phyloP scores from a whole-genome alignment of 2,113 vertebrate species.

The Chaetodon trifascialis region DNA sequence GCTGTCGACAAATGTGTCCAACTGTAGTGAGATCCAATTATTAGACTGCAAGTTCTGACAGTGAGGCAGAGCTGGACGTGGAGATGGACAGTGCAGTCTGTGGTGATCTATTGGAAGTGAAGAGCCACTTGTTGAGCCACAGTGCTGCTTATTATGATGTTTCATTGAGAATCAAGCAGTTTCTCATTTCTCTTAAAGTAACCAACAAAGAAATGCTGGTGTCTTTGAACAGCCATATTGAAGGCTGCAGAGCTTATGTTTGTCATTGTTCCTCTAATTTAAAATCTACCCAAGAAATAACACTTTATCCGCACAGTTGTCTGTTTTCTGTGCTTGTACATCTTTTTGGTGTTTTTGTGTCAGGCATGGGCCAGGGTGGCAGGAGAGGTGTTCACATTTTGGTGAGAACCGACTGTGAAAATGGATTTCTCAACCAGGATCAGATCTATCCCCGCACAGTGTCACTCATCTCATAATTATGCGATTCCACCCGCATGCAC shows the following conservation, averaged over 20 bases:
- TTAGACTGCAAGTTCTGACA: background rate
- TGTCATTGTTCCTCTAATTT: background rate
- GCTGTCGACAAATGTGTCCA: slow-evolving; percentile 21
- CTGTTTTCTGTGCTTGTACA: too few relatives aligned
- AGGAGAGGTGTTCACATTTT: too few relatives aligned
- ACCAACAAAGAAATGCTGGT: background rate
- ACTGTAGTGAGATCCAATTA: slow-evolving; percentile 21
- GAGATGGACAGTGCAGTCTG: background rate
- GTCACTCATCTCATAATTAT: background rate
- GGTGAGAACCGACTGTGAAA: background rate
- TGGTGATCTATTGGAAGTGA: slow-evolving; percentile 8
- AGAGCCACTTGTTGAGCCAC: slow-evolving; percentile 37
- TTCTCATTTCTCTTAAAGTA: background rate
- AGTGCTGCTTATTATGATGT: background rate
- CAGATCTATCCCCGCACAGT: background rate
- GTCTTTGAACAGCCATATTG: background rate
- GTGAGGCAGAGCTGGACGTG: background rate
- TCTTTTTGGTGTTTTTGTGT: too few relatives aligned
- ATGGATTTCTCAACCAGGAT: background rate
- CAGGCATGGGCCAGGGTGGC: too few relatives aligned
- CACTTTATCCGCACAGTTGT: background rate
- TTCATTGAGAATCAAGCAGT: background rate
- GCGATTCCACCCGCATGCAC: background rate
- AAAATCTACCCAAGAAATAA: background rate
- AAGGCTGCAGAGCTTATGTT: background rate